Percentiles rank a stretch among this genome's conserved stretches.
These are phyloP conservation scores for Sebastes flavidus DNA, from an alignment of 2,797 vertebrate species.

Conservation along the genomic window DNA sequence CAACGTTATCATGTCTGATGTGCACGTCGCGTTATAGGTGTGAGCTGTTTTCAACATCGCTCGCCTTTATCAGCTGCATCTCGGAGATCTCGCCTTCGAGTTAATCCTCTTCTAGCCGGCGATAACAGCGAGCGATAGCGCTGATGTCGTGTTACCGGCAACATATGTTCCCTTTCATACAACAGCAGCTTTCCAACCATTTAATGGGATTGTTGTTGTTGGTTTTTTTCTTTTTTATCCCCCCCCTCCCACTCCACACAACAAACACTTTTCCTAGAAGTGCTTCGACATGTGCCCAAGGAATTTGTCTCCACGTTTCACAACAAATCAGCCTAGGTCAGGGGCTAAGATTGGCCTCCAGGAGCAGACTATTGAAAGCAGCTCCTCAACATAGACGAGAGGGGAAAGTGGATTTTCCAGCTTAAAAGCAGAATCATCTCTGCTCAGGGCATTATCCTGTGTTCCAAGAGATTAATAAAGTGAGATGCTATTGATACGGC, in stretches of 20 bases:
- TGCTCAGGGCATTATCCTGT: slow-evolving; percentile 78
- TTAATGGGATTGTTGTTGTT: slow-evolving; percentile 84
- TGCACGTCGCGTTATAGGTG: slow-evolving; percentile 1
- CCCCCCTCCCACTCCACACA: slow-evolving; percentile 59
- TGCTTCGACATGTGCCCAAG: slow-evolving; percentile 75
- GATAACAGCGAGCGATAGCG: slow-evolving; percentile 71
- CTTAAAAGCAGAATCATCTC: slow-evolving; percentile 77
- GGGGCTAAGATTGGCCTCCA: slow-evolving; percentile 83
- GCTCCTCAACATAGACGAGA: slow-evolving; percentile 61
- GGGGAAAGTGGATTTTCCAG: slow-evolving; percentile 80
- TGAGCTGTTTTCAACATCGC: slow-evolving; percentile 39
- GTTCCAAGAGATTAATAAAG: slow-evolving; percentile 84
- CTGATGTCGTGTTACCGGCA: slow-evolving; percentile 64
- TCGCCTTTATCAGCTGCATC: slow-evolving; percentile 69
- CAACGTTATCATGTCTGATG: slow-evolving; percentile 16
- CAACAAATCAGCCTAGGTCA: slow-evolving; percentile 80
- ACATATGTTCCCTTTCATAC: slow-evolving; percentile 79
- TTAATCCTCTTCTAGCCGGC: slow-evolving; percentile 69
- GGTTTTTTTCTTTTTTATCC: slow-evolving; percentile 15
- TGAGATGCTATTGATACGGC: slow-evolving; percentile 81
- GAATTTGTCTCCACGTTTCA: slow-evolving; percentile 73
- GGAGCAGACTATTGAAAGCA: slow-evolving; percentile 68
- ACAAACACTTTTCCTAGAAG: slow-evolving; percentile 79
- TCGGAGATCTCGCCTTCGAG: slow-evolving; percentile 54
- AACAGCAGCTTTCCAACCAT: slow-evolving; percentile 68